Percentiles rank a stretch among this genome's conserved stretches.
phyloP scores from a whole-genome alignment of 2,797 vertebrate genomes.

The Picus viridis region DNA sequence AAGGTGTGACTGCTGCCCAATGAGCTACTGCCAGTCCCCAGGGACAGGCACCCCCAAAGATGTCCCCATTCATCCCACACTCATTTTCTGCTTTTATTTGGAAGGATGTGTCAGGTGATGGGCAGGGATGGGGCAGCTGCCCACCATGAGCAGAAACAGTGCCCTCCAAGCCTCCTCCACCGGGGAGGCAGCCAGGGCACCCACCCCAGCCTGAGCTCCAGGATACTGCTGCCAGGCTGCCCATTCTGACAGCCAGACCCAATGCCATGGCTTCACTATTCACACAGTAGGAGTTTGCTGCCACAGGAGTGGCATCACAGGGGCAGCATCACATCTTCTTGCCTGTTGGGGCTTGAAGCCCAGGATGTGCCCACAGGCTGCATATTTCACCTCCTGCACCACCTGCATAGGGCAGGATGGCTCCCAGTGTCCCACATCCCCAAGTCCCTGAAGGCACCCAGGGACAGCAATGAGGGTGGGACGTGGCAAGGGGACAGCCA shows the following conservation, averaged over 20 bases:
- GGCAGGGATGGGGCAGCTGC: background rate
- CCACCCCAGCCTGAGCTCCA: background rate
- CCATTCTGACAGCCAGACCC: accelerated
- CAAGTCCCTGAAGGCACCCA: background rate
- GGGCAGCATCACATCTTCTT: background rate
- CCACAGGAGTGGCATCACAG: no score
- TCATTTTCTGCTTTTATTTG: conserved; percentile 40
- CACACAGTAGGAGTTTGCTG: background rate
- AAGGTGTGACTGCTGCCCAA: background rate
- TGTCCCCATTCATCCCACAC: accelerated
- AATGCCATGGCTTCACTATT: accelerated
- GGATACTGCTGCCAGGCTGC: background rate
- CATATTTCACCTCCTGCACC: background rate
- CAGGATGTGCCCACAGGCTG: background rate
- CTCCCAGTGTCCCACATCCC: background rate
- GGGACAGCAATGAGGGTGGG: accelerated
- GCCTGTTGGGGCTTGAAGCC: accelerated
- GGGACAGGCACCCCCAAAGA: background rate
- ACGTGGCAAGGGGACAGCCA: accelerated
- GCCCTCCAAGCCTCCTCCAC: background rate
- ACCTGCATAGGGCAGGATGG: accelerated
- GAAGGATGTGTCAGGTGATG: background rate
- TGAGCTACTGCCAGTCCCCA: accelerated
- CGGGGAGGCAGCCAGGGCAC: background rate
- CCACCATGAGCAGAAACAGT: accelerated